phyloP scores from a whole-genome alignment of 2,797 vertebrate genomes.

The Eurystomus glaucurus region DNA sequence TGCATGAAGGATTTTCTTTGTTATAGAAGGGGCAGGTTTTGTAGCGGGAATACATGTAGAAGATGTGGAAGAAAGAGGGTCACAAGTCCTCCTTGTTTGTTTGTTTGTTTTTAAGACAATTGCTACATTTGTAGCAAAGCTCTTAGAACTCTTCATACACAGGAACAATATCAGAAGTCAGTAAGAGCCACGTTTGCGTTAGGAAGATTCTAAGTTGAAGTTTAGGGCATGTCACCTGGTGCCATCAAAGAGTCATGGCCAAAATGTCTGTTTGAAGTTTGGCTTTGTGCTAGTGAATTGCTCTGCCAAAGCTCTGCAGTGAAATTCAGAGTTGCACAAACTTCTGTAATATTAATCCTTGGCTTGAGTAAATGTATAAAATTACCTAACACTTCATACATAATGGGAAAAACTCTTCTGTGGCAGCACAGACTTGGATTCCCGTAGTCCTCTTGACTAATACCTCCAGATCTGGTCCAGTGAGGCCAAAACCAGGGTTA shows the following conservation, averaged over 20 bases:
- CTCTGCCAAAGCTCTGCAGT: not conserved
- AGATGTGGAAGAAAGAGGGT: not conserved
- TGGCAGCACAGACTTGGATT: not conserved
- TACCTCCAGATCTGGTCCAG: not conserved
- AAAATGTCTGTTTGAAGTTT: not conserved
- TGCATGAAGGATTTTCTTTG: not conserved
- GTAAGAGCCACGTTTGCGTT: not conserved
- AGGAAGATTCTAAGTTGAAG: not conserved
- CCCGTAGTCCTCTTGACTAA: not conserved
- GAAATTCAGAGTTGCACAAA: not conserved
- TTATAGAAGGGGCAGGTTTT: not conserved
- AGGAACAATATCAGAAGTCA: not conserved
- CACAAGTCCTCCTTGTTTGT: not conserved
- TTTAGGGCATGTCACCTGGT: not conserved
- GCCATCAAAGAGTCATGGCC: not conserved
- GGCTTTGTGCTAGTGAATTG: not conserved
- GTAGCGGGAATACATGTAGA: not conserved
- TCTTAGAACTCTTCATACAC: not conserved
- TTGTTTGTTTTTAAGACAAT: not conserved
- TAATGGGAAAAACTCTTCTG: not conserved
- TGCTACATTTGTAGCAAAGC: not conserved
- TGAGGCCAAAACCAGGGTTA: not conserved
- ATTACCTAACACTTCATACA: not conserved
- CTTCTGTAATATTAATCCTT: not conserved
- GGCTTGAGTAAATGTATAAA: not conserved